Evolutionary conservation across 1,140 invertebrate genomes (phyloP), one percentile per base, ranked within the genome.

Genomic region (Heliothis virescens): DNA sequence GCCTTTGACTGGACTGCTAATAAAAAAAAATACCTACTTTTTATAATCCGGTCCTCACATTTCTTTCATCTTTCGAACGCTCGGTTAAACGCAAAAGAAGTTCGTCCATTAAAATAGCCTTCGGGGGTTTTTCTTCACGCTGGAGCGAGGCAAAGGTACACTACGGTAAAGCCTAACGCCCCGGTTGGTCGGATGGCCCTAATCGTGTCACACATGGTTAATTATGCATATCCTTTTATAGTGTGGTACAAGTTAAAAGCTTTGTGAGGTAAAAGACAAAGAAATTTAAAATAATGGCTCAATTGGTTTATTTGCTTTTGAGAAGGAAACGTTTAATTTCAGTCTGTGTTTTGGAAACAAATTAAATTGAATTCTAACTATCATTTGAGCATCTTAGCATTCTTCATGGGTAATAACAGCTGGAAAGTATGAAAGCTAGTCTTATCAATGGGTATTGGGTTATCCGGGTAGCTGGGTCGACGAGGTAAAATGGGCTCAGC

Each of bases 161-260:
- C 63, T 67, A 48, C 63, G n/a, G 41, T 67, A 48, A 13, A 71
- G 67, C 67, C 67, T 47, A 59, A 75, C 55, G 57, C 18, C 48
- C 21, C 82, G 80, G 76, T 82, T 83, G 81, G 60, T 82, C 72
- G 81, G 80, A 75, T 63, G 77, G 73, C 73, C 85, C 85, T 90
- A 90, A 90, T 90, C 89, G 86, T 67, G 83, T 88, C 86, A 87
- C 87, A 87, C 83, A 89, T 89, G 87, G 79, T 89, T 90, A 90
- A 90, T 90, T 89, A 89, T 88, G 85, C 88, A 89, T 84, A 80
- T 82, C 83, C 84, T 86, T 87, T 85, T 83, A 79, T 67, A 34
- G 26, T 81, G 26, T 63, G 69, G 52, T 34, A 10, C 57, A 65
- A 79, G 69, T 48, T 52, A 41, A 7, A 41, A 41, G 9, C 34